Evolutionary conservation across 2,797 vertebrate genomes (phyloP).

Genomic region (Catamblyrhynchus diadema): DNA sequence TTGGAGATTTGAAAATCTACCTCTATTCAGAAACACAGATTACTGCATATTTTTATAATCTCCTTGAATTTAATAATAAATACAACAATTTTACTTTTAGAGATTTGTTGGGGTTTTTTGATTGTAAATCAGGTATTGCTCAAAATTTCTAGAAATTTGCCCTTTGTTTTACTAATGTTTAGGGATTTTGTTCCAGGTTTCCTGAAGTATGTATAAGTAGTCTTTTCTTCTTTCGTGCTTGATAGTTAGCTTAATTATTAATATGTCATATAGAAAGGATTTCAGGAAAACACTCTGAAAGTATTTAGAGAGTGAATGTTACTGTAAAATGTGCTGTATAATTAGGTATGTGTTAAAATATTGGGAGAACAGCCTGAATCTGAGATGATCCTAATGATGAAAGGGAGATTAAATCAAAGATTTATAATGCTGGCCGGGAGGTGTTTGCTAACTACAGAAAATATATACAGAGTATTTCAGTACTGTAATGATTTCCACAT

Average conservation of each 20-base stretch:
- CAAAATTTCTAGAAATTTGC: not conserved
- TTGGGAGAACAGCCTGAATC: not conserved
- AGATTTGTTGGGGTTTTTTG: rapidly evolving
- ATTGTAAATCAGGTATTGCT: not conserved
- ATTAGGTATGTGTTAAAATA: not conserved
- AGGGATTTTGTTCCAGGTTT: not conserved
- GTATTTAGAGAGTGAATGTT: not conserved
- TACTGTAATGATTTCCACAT: not conserved
- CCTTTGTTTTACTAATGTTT: not conserved
- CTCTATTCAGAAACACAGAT: not conserved
- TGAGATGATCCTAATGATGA: not conserved
- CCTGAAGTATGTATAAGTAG: not conserved
- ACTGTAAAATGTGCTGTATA: not conserved
- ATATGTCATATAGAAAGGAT: not conserved
- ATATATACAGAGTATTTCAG: not conserved
- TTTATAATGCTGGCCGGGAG: not conserved
- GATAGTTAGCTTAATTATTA: not conserved
- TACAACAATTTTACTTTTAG: not conserved
- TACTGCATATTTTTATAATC: not conserved
- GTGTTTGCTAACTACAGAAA: not conserved
- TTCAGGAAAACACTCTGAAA: not conserved
- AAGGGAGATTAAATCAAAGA: conserved; percentile 1
- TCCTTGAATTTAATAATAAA: not conserved
- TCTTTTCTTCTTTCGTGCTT: not conserved
- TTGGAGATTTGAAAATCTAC: not conserved